phyloP scores from a whole-genome alignment of 2,888 invertebrate genomes.

The Eutolmus rufibarbis region DNA sequence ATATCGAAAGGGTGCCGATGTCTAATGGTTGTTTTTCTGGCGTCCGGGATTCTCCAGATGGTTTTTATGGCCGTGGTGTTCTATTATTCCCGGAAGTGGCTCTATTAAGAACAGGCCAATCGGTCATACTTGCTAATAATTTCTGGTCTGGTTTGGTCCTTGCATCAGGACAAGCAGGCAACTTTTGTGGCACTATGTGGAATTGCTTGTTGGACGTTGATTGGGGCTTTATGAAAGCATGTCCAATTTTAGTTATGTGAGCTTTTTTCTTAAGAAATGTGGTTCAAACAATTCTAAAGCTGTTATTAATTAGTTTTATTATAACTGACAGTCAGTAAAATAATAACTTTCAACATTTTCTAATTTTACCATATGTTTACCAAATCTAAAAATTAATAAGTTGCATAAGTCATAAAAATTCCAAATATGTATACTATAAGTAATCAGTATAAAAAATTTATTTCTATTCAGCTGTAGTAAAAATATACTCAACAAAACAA shows the following conservation, averaged over 20 bases:
- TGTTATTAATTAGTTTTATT: too few species aligned
- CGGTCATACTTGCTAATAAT: not conserved
- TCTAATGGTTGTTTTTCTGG: not conserved
- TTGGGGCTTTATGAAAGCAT: not conserved
- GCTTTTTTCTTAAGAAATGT: too few species aligned
- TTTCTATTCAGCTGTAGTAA: too few species aligned
- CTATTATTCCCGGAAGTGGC: not conserved
- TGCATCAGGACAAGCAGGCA: not conserved
- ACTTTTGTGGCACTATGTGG: not conserved
- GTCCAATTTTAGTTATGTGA: not conserved
- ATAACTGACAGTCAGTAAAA: too few species aligned
- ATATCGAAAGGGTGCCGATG: not conserved
- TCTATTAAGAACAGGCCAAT: not conserved
- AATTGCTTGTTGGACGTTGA: not conserved
- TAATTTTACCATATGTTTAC: too few species aligned
- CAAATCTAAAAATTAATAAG: too few species aligned
- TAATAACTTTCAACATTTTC: too few species aligned
- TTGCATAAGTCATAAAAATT: too few species aligned
- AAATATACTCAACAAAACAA: too few species aligned
- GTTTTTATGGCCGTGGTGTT: not conserved
- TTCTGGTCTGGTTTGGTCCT: not conserved
- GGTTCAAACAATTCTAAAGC: not conserved
- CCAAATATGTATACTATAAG: too few species aligned
- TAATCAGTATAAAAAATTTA: too few species aligned
- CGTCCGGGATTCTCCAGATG: not conserved